Conservation (phyloP, 1,140 invertebrate species). For the Cecropterus lyciades region DNA sequence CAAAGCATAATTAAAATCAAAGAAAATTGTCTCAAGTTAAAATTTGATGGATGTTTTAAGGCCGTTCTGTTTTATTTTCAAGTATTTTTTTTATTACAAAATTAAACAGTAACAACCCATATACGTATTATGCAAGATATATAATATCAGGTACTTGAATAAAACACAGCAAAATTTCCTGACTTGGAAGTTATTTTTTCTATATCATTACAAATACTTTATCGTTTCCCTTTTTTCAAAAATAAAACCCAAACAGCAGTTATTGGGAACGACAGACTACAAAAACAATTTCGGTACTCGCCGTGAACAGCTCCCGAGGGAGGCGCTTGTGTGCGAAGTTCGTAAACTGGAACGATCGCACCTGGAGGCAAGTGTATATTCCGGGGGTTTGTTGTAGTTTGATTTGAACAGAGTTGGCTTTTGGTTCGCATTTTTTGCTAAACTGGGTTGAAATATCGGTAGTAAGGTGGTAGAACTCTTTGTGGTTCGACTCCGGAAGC, state of each 20-base stretch:
- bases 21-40: too few relatives aligned
- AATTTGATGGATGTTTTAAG: too few relatives aligned
- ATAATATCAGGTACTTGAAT: too few relatives aligned
- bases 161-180: not conserved
- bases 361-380: not conserved
- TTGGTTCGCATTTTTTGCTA: too few relatives aligned
- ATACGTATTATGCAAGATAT: too few relatives aligned
- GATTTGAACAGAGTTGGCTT: not conserved
- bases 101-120: too few relatives aligned
- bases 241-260: slow-evolving; percentile 10
- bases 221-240: not conserved
- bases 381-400: not conserved
- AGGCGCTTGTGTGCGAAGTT: slow-evolving; percentile 3
- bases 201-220: not conserved
- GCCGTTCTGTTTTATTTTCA: too few relatives aligned
- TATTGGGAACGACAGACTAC: slow-evolving; percentile 5
- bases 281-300: slow-evolving; percentile 13
- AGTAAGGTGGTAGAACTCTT: too few relatives aligned
- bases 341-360: slow-evolving; percentile 1
- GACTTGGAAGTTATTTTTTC: not conserved
- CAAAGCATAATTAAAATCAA: too few relatives aligned
- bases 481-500: too few relatives aligned
- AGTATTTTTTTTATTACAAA: too few relatives aligned
- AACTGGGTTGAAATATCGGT: too few relatives aligned
- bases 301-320: slow-evolving; percentile 3